Base-by-base conservation (phyloP, 1,140 invertebrate species). In the Tenebrio molitor region DNA sequence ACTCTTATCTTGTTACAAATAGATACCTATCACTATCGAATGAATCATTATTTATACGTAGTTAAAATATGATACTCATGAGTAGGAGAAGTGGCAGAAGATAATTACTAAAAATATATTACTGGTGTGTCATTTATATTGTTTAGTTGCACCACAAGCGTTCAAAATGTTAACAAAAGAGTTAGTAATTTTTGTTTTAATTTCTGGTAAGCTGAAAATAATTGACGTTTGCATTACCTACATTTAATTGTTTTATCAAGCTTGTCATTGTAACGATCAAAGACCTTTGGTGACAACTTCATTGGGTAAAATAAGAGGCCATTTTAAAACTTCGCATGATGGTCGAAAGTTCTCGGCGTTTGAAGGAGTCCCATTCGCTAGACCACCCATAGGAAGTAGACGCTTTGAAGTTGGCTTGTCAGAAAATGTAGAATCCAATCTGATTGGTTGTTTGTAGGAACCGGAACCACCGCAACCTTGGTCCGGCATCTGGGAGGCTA, bases 341-440 rank as follows among this genome's bases (percentile, higher is more conserved):
- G 83, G 84, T 14, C 79, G 76, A 75, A 71, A 73, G 8, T 85
- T 86, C 16, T 83, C 87, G 65, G 84, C 85, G 2, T 91, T 88
- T 72, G 82, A 87, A 71, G 87, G 88, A 7, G 85, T 91, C 63
- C 89, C 89, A 10, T 91, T 88, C 75, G 89, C 89, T 1, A 77
- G 85, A 72, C 86, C 89, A 16, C 89, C 89, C 1, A 74, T 89
- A 33, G 87, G 86, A 25, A 81, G 86, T 58, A 81, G 87, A 39
- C 80, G 89, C 66, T 90, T 90, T 77, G 77, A 80, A 69, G 84
- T 86, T 77, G 79, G 71, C 41, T 21, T n/a, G 36, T 6, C 2
- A 39, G 3, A 6, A 19, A 58, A 3, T 7, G 1, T n/a, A 58
- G 19, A 58, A 39, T 7, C 4, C 2, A 10, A 12, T 39, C 2